These are phyloP conservation scores for Phortica magna DNA, from an alignment of 2,888 invertebrate species.

Conservation along the genomic window DNA sequence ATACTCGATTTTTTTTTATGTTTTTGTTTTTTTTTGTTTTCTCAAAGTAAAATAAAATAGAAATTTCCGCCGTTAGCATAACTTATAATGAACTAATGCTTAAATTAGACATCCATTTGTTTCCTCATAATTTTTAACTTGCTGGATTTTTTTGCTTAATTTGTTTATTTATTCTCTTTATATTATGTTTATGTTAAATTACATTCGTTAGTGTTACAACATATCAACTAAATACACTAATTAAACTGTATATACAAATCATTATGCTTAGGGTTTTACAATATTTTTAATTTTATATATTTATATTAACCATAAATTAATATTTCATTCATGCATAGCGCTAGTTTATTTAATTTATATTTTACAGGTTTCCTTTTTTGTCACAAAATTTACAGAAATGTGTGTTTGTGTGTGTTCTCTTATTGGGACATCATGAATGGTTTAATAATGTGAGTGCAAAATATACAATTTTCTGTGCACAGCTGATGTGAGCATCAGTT, in stretches of 20 bases:
- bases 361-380: conserved; percentile 14
- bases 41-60: conserved; percentile 62
- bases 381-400: conserved; percentile 44
- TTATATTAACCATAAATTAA: conserved; percentile 25
- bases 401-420: conserved; percentile 46
- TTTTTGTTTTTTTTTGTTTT: conserved; percentile 37
- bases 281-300: conserved; percentile 17
- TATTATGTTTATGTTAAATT: conserved; percentile 33
- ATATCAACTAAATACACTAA: conserved; percentile 70
- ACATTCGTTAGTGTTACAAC: conserved; percentile 64
- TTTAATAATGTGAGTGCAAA: not conserved
- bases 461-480: not conserved
- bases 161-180: conserved; percentile 36
- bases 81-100: conserved; percentile 73
- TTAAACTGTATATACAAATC: conserved; percentile 64
- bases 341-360: not conserved
- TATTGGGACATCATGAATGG: not conserved
- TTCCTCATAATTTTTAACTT: conserved; percentile 34
- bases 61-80: conserved; percentile 61
- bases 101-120: conserved; percentile 58
- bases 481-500: not conserved
- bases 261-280: conserved; percentile 32
- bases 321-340: conserved; percentile 35
- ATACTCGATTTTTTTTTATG: conserved; percentile 40
- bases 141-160: not conserved